Base-by-base conservation (phyloP, 2,888 invertebrate genomes). In the Agrochola litura region DNA sequence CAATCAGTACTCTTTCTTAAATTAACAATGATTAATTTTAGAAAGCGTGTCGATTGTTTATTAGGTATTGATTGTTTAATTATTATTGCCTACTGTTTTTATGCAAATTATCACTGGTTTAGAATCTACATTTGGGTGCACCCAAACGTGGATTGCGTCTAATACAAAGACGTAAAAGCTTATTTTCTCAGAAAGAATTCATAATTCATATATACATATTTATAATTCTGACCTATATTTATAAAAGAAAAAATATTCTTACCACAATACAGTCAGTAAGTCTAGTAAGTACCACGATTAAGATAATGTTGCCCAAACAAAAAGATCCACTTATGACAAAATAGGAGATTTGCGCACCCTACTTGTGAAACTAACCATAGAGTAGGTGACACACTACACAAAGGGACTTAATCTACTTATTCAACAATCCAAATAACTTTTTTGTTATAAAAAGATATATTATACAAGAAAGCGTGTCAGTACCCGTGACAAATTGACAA, bases 401-500 rank as follows among this genome's bases (percentile, higher is more conserved):
- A 76, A 56, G 22, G 52, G 41, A n/a, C 25, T 12, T 30, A 68
- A 70, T 74, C 46, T 64, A 82, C 68, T 66, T 72, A n/a, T 37
- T 65, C 43, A 81, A 56, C 67, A 72, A 60, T 22, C 54, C 64
- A 68, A 81, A 71, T 46, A 68, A 61, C n/a, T 64, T 49, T 61
- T 84, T 69, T 66, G 6, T 12, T 10, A n/a, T 19, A 84, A 58
- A 69, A 71, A 46, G 12, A 10, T 56, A 25, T 58, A 41, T n/a
- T 52, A 68, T 70, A 54, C 52, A 78, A 73, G 82, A 84, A 84
- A 86, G 73, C 75, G 70, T 60, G 78, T 78, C 73, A 70, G 25
- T 52, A 58, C 66, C 66, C 86, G 72, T 81, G 66, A 70, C 67
- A 60, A 83, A 87, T 83, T 63, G 65, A 19, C 65, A 66, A 87